These are phyloP conservation scores for Barbus barbus DNA, from an alignment of 2,113 vertebrate genomes.

Conservation along the genomic window DNA sequence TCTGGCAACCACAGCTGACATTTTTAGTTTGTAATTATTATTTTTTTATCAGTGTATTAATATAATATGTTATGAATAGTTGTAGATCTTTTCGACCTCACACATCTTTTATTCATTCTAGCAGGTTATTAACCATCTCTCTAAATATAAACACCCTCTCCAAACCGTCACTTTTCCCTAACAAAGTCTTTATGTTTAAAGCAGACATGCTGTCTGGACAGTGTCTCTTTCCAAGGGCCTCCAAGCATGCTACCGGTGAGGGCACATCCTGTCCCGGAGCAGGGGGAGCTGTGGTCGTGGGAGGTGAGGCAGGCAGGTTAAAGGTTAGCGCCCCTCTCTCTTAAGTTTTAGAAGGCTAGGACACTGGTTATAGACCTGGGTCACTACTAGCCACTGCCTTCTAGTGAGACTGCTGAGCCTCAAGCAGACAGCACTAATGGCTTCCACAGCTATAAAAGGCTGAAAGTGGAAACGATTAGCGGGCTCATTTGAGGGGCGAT, in stretches of 20 bases:
- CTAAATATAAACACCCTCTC: conserved; percentile 43
- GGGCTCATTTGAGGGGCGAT: conserved; percentile 57
- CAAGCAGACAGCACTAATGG: conserved; percentile 66
- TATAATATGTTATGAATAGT: background rate
- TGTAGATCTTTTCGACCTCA: background rate
- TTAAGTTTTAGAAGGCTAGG: conserved; percentile 76
- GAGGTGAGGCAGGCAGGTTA: conserved; percentile 68
- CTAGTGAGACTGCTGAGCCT: conserved; percentile 63
- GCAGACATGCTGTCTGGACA: conserved; percentile 74
- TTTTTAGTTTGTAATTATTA: too few species aligned
- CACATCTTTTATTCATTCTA: background rate
- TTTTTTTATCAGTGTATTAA: too few species aligned
- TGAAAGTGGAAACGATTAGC: conserved; percentile 75
- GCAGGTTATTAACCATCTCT: conserved; percentile 1
- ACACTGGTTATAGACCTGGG: conserved; percentile 61
- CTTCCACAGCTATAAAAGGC: conserved; percentile 70
- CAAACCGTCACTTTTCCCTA: conserved; percentile 26
- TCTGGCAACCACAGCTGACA: too few species aligned
- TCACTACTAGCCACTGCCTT: conserved; percentile 64
- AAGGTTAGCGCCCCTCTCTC: conserved; percentile 69
- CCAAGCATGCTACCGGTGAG: conserved; percentile 65
- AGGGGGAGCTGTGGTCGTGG: conserved; percentile 5
- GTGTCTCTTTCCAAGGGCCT: conserved; percentile 72
- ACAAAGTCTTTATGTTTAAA: conserved; percentile 36
- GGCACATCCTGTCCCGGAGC: conserved; percentile 74